A percentile compares a stretch with the other conserved stretches of the same genome.
phyloP scores from a whole-genome alignment of 2,888 invertebrate genomes.

The Brachylomia viminalis region DNA sequence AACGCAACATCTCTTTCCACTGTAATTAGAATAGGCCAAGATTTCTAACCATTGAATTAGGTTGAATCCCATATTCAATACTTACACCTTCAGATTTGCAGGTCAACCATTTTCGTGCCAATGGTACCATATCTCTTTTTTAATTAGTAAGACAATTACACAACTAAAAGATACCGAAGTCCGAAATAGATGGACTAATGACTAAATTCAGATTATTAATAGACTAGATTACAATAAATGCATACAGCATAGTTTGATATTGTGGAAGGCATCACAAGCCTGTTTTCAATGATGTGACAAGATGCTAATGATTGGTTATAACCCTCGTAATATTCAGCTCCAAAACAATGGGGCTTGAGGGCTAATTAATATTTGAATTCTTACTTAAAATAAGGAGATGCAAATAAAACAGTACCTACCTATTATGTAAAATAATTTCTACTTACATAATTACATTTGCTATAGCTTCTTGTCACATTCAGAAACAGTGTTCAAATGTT shows the following conservation, averaged over 20 bases:
- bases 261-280: constrained; percentile 76
- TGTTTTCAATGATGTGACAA: constrained; percentile 58
- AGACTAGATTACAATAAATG: constrained; percentile 72
- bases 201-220: constrained; percentile 62
- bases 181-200: constrained; percentile 41
- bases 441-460: not conserved
- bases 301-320: constrained; percentile 21
- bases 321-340: not conserved
- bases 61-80: not conserved
- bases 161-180: constrained; percentile 40
- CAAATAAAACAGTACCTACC: not conserved
- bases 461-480: constrained; percentile 54
- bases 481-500: constrained; percentile 67
- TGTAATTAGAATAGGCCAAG: not conserved
- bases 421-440: not conserved
- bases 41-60: not conserved
- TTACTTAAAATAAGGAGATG: not conserved
- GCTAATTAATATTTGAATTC: not conserved
- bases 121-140: not conserved
- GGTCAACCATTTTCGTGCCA: not conserved
- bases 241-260: constrained; percentile 70
- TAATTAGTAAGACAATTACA: constrained; percentile 29
- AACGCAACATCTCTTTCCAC: not conserved
- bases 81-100: not conserved
- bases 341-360: not conserved